phyloP scores from a whole-genome alignment of 92 coral and sea anemone species.

The Porites evermanni region DNA sequence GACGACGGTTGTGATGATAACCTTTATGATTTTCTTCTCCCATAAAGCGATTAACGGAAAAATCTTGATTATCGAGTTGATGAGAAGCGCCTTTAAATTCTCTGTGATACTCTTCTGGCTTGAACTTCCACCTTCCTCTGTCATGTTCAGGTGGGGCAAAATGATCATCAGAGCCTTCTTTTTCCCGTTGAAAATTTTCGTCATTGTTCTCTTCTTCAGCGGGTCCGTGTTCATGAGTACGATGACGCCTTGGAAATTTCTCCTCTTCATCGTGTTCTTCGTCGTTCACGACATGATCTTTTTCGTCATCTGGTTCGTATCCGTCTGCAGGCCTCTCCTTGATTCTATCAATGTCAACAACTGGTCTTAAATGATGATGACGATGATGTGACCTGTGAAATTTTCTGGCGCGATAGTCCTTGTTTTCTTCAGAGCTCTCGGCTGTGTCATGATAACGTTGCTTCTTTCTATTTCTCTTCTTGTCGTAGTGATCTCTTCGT shows the following conservation, averaged over 20 bases:
- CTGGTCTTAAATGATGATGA: conserved; percentile 12
- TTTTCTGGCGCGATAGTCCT: not conserved
- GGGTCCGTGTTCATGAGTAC: not conserved
- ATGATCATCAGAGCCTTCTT: conserved; percentile 15
- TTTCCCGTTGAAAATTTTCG: conserved; percentile 1
- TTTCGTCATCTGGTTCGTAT: conserved; percentile 7
- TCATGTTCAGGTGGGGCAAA: conserved; percentile 13
- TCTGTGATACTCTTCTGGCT: conserved; percentile 22
- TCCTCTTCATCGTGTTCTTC: not conserved
- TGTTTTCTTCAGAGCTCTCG: not conserved
- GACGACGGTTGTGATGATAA: not conserved
- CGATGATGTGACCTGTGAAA: not conserved
- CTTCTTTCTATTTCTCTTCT: not conserved
- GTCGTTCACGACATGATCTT: not conserved
- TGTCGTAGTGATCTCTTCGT: not conserved
- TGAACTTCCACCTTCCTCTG: conserved; percentile 15
- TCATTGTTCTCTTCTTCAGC: not conserved
- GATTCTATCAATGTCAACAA: conserved; percentile 9
- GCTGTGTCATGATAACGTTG: not conserved
- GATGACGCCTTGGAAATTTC: conserved; percentile 3
- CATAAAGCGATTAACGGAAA: not conserved
- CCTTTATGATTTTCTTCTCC: not conserved
- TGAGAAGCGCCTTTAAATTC: not conserved
- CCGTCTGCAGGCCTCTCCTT: conserved; percentile 24
- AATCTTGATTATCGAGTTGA: conserved; percentile 5